Evolutionary conservation across 92 coral and sea anemone genomes (phyloP).

Genomic region (Umimayanthus chanpuru): DNA sequence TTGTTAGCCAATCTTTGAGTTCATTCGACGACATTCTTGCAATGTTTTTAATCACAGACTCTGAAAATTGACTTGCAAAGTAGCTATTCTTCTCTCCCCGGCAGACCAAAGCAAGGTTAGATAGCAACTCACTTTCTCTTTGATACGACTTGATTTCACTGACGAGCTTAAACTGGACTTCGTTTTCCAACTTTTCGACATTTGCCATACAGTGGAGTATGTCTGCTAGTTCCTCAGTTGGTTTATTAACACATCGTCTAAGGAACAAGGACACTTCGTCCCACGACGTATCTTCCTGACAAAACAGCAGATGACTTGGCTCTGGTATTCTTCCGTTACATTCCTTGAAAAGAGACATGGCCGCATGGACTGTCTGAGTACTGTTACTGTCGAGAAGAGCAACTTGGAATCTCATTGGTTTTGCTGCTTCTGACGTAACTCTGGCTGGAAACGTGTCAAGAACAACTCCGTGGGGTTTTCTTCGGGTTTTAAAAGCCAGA

Average conservation of each 20-base stretch:
- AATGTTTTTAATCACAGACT: neutral
- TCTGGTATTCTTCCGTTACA: conserved; percentile 48
- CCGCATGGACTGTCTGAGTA: conserved; percentile 38
- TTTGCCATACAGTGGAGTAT: conserved; percentile 53
- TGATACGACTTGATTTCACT: conserved; percentile 28
- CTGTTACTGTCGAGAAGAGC: conserved; percentile 42
- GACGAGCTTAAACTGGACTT: conserved; percentile 51
- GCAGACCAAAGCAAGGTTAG: neutral
- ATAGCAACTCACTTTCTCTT: neutral
- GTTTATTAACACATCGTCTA: conserved; percentile 45
- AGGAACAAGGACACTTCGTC: conserved; percentile 50
- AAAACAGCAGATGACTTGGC: conserved; percentile 49
- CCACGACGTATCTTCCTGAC: conserved; percentile 45
- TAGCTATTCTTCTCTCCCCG: neutral
- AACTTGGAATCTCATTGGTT: conserved; percentile 40
- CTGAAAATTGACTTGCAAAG: conserved; percentile 15
- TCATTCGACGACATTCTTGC: neutral
- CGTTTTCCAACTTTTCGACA: conserved; percentile 50
- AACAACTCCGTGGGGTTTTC: conserved; percentile 1
- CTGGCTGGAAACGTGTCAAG: neutral
- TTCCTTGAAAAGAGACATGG: conserved; percentile 41
- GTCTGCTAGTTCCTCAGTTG: neutral
- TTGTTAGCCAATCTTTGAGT: neutral
- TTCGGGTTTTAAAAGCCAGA: conserved; percentile 30
- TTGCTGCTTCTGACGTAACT: neutral